A percentile compares a stretch with the other conserved stretches of the same genome.
Conservation (phyloP, 2,888 invertebrate species). For the Dermolepida albohirtum region DNA sequence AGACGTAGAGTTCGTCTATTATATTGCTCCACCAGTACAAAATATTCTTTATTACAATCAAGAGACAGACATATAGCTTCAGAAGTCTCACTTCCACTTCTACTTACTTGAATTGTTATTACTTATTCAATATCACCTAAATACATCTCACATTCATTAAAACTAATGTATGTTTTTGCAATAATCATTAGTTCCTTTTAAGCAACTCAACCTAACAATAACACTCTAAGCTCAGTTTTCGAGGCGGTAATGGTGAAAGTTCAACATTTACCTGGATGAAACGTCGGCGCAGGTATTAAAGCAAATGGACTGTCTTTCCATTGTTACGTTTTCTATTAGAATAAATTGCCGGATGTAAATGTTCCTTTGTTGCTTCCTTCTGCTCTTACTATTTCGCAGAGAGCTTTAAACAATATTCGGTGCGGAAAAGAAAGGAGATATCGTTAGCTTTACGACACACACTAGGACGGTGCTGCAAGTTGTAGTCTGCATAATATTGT, state of each 20-base stretch:
- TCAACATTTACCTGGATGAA: not conserved
- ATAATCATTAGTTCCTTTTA: constrained; percentile 15
- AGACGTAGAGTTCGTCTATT: too few species aligned
- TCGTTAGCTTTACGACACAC: too few species aligned
- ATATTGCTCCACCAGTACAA: too few species aligned
- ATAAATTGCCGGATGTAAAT: constrained; percentile 7
- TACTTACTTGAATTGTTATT: not conserved
- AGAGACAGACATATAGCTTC: too few species aligned
- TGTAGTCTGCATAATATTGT: too few species aligned
- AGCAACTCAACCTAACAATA: not conserved
- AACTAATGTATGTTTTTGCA: constrained; percentile 5
- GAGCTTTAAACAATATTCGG: not conserved
- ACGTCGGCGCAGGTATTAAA: not conserved
- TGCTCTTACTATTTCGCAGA: not conserved
- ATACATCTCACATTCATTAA: not conserved
- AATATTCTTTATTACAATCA: too few species aligned
- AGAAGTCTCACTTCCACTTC: too few species aligned
- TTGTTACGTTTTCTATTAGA: constrained; percentile 9
- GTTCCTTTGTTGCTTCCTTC: constrained; percentile 9
- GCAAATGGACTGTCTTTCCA: constrained; percentile 3
- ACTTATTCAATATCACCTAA: not conserved
- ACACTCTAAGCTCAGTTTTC: constrained; percentile 11
- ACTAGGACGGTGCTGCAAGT: too few species aligned
- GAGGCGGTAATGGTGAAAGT: not conserved
- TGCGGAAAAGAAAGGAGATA: too few species aligned